Conservation (phyloP, 2,797 vertebrate genomes). For the Macropodus opercularis region DNA sequence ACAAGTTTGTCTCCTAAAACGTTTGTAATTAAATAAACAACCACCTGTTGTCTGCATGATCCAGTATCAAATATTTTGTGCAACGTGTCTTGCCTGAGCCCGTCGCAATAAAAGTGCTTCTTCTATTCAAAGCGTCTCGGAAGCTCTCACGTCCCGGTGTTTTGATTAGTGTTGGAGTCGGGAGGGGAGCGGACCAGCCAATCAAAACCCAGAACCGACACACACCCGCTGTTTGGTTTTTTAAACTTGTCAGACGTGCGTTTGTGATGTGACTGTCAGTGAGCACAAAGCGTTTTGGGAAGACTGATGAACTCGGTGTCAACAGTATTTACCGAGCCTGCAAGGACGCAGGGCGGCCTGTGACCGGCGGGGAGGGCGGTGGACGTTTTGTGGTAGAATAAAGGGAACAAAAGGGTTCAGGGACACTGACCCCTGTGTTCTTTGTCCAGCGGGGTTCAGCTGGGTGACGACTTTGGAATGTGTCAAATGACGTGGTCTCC, state of each 20-base stretch:
- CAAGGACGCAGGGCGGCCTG: neutral
- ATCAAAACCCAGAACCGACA: constrained; percentile 61
- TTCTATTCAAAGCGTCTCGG: neutral
- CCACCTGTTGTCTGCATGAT: neutral
- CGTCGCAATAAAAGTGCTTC: neutral
- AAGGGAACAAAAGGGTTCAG: neutral
- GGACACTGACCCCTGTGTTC: neutral
- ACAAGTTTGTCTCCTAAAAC: neutral
- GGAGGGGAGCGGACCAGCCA: constrained; percentile 57
- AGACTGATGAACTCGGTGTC: constrained; percentile 1
- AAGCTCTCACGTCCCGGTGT: constrained; percentile 29
- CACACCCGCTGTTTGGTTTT: constrained; percentile 69
- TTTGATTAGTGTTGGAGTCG: constrained; percentile 47
- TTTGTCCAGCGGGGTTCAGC: neutral
- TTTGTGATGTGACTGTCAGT: neutral
- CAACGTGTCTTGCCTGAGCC: too few species aligned
- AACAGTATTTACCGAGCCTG: neutral
- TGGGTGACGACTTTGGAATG: neutral
- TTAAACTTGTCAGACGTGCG: neutral
- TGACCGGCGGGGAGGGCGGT: neutral
- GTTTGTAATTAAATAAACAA: neutral
- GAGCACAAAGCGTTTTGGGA: constrained; percentile 42
- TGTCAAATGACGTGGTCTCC: neutral
- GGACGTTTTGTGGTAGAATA: neutral
- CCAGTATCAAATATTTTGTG: too few species aligned